These are phyloP conservation scores for Leptopilina boulardi DNA, from an alignment of 1,140 invertebrate species.

Conservation along the genomic window DNA sequence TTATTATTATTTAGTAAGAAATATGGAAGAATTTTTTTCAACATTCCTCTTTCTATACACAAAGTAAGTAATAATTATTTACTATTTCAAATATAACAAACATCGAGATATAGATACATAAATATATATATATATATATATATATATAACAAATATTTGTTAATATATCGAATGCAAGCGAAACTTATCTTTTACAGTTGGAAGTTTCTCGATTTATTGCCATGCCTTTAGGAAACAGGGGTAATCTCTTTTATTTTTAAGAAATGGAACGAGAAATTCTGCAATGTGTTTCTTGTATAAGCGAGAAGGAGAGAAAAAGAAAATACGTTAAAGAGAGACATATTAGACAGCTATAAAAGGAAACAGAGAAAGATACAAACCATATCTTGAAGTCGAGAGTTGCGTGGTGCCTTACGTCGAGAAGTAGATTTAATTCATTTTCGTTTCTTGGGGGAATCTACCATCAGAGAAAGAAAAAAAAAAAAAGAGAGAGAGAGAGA, in stretches of 20 bases:
- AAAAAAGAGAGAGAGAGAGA: too few relatives aligned
- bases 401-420: neutral
- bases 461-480: too few relatives aligned
- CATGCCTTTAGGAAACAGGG: neutral
- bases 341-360: neutral
- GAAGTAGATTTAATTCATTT: neutral
- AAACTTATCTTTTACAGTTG: neutral
- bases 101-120: neutral
- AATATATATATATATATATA: neutral
- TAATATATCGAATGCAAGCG: neutral
- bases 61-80: too few relatives aligned
- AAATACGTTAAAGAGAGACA: neutral
- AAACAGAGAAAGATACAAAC: slow-evolving; percentile 19
- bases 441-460: neutral
- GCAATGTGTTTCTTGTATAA: neutral
- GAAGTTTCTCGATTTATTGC: neutral
- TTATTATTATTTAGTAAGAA: too few relatives aligned
- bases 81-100: too few relatives aligned
- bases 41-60: too few relatives aligned
- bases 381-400: neutral
- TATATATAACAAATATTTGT: neutral
- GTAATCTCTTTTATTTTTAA: neutral
- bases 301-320: neutral
- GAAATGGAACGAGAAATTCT: neutral
- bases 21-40: too few relatives aligned